A percentile compares a stretch with the other conserved stretches of the same genome.
These are phyloP conservation scores for Plemyria rubiginata DNA, from an alignment of 2,888 invertebrate species.

Conservation along the genomic window DNA sequence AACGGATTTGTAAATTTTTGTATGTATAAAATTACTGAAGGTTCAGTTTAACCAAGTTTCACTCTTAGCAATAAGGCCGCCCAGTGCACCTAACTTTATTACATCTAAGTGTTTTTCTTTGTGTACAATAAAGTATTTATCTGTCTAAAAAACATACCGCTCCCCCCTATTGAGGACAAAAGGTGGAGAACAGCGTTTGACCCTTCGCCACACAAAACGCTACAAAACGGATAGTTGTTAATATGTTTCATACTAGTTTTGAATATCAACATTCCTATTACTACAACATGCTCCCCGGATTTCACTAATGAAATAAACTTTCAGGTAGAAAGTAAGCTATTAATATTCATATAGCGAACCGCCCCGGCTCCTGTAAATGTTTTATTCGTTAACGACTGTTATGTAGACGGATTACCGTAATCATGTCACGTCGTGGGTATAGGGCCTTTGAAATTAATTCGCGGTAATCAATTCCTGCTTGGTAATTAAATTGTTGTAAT, in stretches of 20 bases:
- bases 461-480: constrained; percentile 71
- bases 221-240: neutral
- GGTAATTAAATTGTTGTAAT: constrained; percentile 47
- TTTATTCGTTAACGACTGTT: constrained; percentile 84
- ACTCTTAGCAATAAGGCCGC: too few relatives aligned
- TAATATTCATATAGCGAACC: constrained; percentile 76
- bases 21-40: too few relatives aligned
- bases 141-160: too few relatives aligned
- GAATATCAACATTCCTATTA: constrained; percentile 20
- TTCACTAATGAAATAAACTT: constrained; percentile 80
- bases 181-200: too few relatives aligned
- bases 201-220: neutral
- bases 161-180: too few relatives aligned
- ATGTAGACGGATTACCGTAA: constrained; percentile 75
- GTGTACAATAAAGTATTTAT: too few relatives aligned
- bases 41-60: too few relatives aligned
- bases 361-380: constrained; percentile 77
- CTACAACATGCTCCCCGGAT: constrained; percentile 34
- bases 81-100: too few relatives aligned
- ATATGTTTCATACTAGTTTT: constrained; percentile 15
- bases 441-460: constrained; percentile 72
- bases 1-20: too few relatives aligned
- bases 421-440: constrained; percentile 80
- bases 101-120: too few relatives aligned
- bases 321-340: constrained; percentile 74